These are phyloP conservation scores for Acrobasis consociella DNA, from an alignment of 2,888 invertebrate species.

Conservation along the genomic window DNA sequence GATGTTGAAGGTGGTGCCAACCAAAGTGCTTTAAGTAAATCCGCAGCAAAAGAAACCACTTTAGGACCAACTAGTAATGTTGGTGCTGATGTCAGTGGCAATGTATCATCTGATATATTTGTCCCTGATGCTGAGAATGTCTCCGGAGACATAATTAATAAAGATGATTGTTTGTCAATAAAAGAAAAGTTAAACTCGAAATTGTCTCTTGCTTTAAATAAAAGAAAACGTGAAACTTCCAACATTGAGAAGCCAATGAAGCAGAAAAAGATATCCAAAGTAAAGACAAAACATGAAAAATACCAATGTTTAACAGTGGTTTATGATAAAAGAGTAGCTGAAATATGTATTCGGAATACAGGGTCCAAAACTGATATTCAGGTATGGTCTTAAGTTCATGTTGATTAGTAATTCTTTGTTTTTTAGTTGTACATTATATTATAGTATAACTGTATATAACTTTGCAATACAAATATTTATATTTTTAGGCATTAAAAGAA, in stretches of 20 bases:
- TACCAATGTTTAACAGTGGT: slow-evolving; percentile 59
- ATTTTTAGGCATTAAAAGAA: slow-evolving; percentile 88
- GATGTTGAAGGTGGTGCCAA: slow-evolving; percentile 60
- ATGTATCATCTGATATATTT: slow-evolving; percentile 37
- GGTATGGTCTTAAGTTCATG: slow-evolving; percentile 44
- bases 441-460: no score
- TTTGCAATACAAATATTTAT: background rate
- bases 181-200: slow-evolving; percentile 75
- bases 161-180: slow-evolving; percentile 69
- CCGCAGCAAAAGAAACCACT: slow-evolving; percentile 34
- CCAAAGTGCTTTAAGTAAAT: slow-evolving; percentile 43
- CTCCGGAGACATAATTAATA: slow-evolving; percentile 62
- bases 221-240: slow-evolving; percentile 64
- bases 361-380: slow-evolving; percentile 55
- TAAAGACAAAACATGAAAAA: slow-evolving; percentile 34
- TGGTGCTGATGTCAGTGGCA: slow-evolving; percentile 15
- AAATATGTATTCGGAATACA: slow-evolving; percentile 60
- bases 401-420: no score
- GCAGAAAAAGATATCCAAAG: slow-evolving; percentile 52
- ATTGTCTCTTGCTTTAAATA: slow-evolving; percentile 70
- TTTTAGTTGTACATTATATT: no score
- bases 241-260: slow-evolving; percentile 66
- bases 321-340: slow-evolving; percentile 64
- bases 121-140: slow-evolving; percentile 45
- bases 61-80: slow-evolving; percentile 33